phyloP scores from a whole-genome alignment of 2,797 vertebrate genomes.

The Alca torda region DNA sequence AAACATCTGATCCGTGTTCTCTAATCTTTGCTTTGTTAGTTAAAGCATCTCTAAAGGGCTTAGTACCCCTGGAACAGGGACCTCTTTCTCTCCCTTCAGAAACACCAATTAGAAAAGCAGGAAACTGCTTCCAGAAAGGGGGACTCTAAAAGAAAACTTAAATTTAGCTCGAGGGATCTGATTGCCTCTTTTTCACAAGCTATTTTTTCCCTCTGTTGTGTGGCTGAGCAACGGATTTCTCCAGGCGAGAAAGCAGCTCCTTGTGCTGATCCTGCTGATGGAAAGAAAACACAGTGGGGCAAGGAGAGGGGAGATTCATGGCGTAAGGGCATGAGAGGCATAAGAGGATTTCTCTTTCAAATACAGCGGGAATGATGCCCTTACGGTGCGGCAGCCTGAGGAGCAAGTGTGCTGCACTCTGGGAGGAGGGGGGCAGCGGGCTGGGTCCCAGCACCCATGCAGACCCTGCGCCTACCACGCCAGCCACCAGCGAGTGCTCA shows the following conservation, averaged over 20 bases:
- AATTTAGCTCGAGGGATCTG: not conserved
- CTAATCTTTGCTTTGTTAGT: conserved; percentile 56
- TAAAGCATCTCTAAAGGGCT: conserved; percentile 43
- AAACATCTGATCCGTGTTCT: conserved; percentile 64
- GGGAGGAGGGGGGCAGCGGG: not conserved
- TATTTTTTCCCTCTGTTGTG: not conserved
- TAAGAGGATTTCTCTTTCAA: not conserved
- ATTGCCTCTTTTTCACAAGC: not conserved
- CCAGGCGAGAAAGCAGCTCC: not conserved
- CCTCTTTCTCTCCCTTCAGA: conserved; percentile 43
- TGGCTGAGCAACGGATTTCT: not conserved
- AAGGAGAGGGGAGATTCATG: not conserved
- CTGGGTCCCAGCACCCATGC: not conserved
- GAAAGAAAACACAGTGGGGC: not conserved
- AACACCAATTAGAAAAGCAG: conserved; percentile 45
- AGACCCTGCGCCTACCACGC: not conserved
- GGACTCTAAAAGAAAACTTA: not conserved
- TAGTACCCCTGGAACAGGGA: conserved; percentile 28
- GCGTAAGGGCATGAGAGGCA: not conserved
- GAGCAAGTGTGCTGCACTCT: not conserved
- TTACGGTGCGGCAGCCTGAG: not conserved
- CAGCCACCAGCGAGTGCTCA: not conserved
- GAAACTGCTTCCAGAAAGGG: not conserved
- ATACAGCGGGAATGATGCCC: not conserved
- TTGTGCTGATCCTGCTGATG: not conserved